phyloP scores from a whole-genome alignment of 2,797 vertebrate species.

The Phalloptychus januarius region DNA sequence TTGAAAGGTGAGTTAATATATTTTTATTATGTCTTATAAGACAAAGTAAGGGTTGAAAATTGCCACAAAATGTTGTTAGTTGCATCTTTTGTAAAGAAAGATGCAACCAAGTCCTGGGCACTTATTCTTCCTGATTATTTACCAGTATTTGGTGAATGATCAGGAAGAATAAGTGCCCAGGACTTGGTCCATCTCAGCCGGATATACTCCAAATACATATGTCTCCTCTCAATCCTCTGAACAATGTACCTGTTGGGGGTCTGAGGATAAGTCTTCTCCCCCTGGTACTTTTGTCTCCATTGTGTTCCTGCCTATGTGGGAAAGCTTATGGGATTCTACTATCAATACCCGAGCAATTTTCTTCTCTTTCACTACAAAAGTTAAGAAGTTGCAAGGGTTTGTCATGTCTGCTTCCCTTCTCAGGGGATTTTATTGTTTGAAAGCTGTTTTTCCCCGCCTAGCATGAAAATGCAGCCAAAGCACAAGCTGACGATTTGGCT shows the following conservation, averaged over 20 bases:
- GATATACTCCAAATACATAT: slow-evolving; percentile 68
- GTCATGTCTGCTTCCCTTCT: slow-evolving; percentile 27
- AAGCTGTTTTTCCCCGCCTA: slow-evolving; percentile 20
- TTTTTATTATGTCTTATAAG: background rate
- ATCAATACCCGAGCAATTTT: slow-evolving; percentile 6
- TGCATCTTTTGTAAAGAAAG: background rate
- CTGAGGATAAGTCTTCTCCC: slow-evolving; percentile 53
- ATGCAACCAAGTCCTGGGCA: slow-evolving; percentile 57
- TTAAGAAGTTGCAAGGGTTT: slow-evolving; percentile 12
- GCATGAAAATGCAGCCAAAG: slow-evolving; percentile 22
- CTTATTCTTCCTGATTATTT: slow-evolving; percentile 58
- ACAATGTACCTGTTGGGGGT: slow-evolving; percentile 73
- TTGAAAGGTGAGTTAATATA: background rate
- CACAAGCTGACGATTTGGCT: slow-evolving; percentile 33
- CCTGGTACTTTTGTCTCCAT: background rate
- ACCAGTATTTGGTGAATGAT: slow-evolving; percentile 50
- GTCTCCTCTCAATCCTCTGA: slow-evolving; percentile 61
- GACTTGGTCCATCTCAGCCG: slow-evolving; percentile 55
- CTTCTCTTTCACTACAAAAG: slow-evolving; percentile 20
- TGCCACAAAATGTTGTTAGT: background rate
- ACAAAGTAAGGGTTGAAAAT: background rate
- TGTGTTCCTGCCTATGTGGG: slow-evolving; percentile 6
- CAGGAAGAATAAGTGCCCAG: slow-evolving; percentile 51
- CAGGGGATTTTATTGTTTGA: slow-evolving; percentile 44
- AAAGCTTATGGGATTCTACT: slow-evolving; percentile 20